Evolutionary conservation across 2,797 vertebrate species (phyloP), one percentile per base, ranked within the genome.

Genomic region (Denticeps clupeoides): DNA sequence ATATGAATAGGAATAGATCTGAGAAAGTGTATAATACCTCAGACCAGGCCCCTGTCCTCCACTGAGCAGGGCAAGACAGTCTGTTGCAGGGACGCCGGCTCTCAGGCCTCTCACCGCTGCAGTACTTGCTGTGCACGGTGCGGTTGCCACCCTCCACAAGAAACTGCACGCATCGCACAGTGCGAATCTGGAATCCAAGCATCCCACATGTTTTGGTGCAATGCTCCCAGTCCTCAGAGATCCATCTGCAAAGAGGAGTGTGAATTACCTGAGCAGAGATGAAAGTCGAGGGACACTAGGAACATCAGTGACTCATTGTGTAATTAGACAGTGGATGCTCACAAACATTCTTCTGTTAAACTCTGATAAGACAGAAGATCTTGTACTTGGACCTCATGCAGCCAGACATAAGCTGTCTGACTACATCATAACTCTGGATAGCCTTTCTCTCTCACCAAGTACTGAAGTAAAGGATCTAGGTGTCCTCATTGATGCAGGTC

Each of bases 81-180:
- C 90, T 71, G 73, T 87, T 92, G 21, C 94, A 99, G 0, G 90
- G 64, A 33, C 83, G 51, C 2, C 91, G 85, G 63, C 74, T 90
- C 70, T 96, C 93, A 0, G 93, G 91, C 5, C 90, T 90, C 15
- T 92, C 84, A 0, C 88, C 87, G 0, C 70, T 62, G 43, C 93
- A 99, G 69, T 91, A 86, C 56, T 94, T 98, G 86, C 80, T 90
- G 45, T 91, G 89, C 4, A 98, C 74, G 0, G 93, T 97, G 63
- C 88, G 91, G 66, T 90, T 94, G 53, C 78, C 72, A 5, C 86
- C 80, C 0, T 92, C 87, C 0, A 79, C 83, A 1, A 91, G 84
- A 0, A 80, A 77, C 60, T 97, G 93, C 0, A 97, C 28, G 52
- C 94, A 97, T 41, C 87, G 89, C 6, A 97, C 90, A 0, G 83